A percentile compares a stretch with the other conserved stretches of the same genome.
These are phyloP conservation scores for Tonatia bakeri DNA, from an alignment of 2,113 vertebrate species.

Conservation along the genomic window DNA sequence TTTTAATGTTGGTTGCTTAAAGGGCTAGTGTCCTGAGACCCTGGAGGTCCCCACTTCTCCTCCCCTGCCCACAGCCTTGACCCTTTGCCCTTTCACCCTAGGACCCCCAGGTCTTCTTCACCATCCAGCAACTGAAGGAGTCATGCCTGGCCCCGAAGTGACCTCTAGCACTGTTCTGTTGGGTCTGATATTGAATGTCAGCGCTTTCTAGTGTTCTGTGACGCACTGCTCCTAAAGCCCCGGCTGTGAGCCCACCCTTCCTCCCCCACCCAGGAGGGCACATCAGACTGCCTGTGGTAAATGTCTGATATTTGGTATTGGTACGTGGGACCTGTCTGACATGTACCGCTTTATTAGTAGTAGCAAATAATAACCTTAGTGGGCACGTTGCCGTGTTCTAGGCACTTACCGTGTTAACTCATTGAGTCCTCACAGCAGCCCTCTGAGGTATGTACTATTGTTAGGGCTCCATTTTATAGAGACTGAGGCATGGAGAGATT, in stretches of 20 bases:
- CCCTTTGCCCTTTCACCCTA: not conserved
- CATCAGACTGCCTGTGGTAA: not conserved
- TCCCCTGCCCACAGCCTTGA: not conserved
- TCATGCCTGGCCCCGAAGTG: not conserved
- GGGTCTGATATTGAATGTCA: not conserved
- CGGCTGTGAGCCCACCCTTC: not conserved
- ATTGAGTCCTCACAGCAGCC: not conserved
- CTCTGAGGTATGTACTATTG: not conserved
- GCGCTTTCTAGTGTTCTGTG: not conserved
- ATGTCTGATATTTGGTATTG: not conserved
- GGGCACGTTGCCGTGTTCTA: not conserved
- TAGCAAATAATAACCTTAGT: not conserved
- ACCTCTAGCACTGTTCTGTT: not conserved
- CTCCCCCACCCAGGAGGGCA: not conserved
- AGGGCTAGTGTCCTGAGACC: not conserved
- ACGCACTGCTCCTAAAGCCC: not conserved
- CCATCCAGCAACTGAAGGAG: not conserved
- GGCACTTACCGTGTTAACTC: not conserved
- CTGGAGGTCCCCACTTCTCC: not conserved
- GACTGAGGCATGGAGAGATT: not conserved
- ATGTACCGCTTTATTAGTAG: not conserved
- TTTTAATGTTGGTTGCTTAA: not conserved
- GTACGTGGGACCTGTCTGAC: not conserved
- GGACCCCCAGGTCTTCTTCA: not conserved
- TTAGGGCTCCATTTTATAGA: not conserved